Percentiles rank a stretch among this genome's conserved stretches.
Evolutionary conservation across 2,797 vertebrate genomes (phyloP).

Genomic region (Gymnothorax reevesii): DNA sequence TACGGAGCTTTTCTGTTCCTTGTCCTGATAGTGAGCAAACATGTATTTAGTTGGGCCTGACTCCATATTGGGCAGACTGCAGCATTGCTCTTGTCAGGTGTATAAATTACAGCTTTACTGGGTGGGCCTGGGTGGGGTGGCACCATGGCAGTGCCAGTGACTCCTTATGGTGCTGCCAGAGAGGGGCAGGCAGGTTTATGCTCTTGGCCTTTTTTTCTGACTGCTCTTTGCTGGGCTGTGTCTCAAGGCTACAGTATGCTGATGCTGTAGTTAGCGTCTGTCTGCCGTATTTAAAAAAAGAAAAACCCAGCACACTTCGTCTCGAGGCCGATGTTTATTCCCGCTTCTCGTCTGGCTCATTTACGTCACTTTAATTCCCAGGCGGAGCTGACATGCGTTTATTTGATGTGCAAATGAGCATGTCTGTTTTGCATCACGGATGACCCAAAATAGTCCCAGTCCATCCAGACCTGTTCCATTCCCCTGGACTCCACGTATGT

Average conservation of each 20-base stretch:
- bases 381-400: neutral
- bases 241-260: slow-evolving; percentile 33
- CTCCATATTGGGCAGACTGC: neutral
- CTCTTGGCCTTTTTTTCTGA: slow-evolving; percentile 36
- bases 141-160: neutral
- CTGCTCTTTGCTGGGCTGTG: slow-evolving; percentile 32
- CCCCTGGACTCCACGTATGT: neutral
- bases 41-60: neutral
- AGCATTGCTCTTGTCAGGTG: neutral
- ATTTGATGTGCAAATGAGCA: neutral
- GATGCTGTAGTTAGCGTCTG: slow-evolving; percentile 38
- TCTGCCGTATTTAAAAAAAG: slow-evolving; percentile 35
- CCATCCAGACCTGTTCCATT: neutral
- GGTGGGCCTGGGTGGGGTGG: neutral
- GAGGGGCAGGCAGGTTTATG: slow-evolving; percentile 23
- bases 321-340: slow-evolving; percentile 26
- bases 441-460: neutral
- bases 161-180: slow-evolving; percentile 12
- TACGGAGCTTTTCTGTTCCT: neutral
- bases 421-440: neutral
- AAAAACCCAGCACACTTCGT: slow-evolving; percentile 26
- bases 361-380: neutral
- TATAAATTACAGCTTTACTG: neutral
- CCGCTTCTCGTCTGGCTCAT: neutral
- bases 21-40: neutral